phyloP scores from a whole-genome alignment of 2,888 invertebrate species.

The Clivina fossor region DNA sequence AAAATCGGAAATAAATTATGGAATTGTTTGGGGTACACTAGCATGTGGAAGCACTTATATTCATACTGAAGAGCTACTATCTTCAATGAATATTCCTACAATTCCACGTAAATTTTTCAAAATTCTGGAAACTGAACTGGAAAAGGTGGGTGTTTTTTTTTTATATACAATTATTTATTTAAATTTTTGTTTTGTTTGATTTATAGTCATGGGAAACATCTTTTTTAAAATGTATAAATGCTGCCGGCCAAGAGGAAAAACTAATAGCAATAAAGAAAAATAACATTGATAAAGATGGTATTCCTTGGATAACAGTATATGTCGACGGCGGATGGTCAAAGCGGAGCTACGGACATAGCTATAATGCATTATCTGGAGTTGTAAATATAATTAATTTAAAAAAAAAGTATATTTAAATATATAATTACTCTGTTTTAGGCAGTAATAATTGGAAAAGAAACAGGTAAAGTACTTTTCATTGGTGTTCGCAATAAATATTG shows the following conservation, averaged over 20 bases:
- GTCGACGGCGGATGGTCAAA: conserved; percentile 30
- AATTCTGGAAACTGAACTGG: conserved; percentile 1
- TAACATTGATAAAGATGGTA: conserved; percentile 9
- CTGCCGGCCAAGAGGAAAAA: conserved; percentile 21
- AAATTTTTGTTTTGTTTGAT: not conserved
- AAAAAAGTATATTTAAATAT: too few species aligned
- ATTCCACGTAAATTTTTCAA: conserved; percentile 3
- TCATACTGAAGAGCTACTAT: conserved; percentile 26
- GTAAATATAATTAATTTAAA: conserved; percentile 4
- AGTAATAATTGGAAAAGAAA: conserved; percentile 38
- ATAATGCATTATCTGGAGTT: conserved; percentile 21
- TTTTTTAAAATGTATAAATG: conserved; percentile 1
- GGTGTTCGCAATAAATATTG: conserved; percentile 46
- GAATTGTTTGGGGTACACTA: conserved; percentile 34
- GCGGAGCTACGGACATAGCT: conserved; percentile 27
- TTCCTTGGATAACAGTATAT: conserved; percentile 24
- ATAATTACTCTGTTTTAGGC: conserved; percentile 21
- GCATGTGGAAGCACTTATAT: conserved; percentile 27
- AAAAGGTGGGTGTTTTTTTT: not conserved
- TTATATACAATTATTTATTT: not conserved
- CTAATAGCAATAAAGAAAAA: conserved; percentile 12
- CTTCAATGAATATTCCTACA: conserved; percentile 9
- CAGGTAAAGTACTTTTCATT: conserved; percentile 43
- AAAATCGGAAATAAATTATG: conserved; percentile 9
- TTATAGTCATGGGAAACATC: conserved; percentile 3